phyloP scores from a whole-genome alignment of 2,113 vertebrate species.

The Aythya baeri region DNA sequence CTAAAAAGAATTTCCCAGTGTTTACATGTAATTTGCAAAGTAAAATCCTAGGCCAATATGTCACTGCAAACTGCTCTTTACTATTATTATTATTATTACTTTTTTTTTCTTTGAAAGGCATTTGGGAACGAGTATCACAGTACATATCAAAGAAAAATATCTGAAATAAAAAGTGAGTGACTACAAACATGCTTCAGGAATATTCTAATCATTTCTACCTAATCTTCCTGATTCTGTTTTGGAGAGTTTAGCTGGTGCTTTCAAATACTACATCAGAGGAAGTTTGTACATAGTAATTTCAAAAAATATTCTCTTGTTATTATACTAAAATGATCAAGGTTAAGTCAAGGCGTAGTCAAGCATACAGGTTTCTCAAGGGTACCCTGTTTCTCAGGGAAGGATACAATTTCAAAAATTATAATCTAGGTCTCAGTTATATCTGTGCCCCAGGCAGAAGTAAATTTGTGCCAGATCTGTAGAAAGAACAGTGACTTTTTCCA shows the following conservation, averaged over 20 bases:
- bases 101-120: background rate
- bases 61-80: background rate
- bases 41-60: background rate
- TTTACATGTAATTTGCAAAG: background rate
- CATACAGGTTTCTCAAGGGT: background rate
- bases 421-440: background rate
- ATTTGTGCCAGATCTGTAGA: background rate
- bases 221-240: background rate
- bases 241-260: background rate
- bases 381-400: background rate
- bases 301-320: background rate
- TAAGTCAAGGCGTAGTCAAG: background rate
- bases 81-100: too few relatives aligned
- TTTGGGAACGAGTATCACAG: background rate
- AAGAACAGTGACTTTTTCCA: background rate
- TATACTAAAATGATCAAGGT: background rate
- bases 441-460: background rate
- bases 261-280: background rate
- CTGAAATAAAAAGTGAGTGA: background rate
- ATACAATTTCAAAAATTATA: background rate
- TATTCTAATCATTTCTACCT: background rate
- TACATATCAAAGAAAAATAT: background rate
- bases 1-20: background rate
- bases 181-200: background rate
- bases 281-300: background rate